phyloP scores from a whole-genome alignment of 2,113 vertebrate species.

The Scytalopus superciliaris region DNA sequence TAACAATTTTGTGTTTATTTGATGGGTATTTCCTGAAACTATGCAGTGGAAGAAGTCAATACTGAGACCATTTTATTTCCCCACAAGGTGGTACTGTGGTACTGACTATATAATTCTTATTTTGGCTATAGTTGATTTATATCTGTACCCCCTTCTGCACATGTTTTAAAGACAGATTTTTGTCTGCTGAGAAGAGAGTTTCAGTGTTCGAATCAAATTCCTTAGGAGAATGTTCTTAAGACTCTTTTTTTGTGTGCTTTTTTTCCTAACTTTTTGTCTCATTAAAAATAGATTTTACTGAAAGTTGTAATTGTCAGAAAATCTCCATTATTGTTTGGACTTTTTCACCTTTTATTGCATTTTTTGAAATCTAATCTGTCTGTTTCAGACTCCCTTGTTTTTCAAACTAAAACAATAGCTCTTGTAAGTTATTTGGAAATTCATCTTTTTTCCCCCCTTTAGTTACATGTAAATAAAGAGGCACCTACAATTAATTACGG shows the following conservation, averaged over 20 bases:
- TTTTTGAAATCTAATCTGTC: not conserved
- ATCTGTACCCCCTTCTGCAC: slow-evolving; percentile 42
- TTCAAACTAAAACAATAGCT: not conserved
- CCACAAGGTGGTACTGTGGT: slow-evolving; percentile 82
- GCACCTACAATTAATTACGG: not conserved
- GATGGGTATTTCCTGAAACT: not conserved
- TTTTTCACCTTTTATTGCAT: not conserved
- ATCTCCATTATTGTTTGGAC: not conserved
- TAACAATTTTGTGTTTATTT: slow-evolving; percentile 21
- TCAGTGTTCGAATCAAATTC: slow-evolving; percentile 40
- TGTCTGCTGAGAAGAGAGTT: slow-evolving; percentile 46
- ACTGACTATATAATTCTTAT: slow-evolving; percentile 44
- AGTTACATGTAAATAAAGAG: not conserved
- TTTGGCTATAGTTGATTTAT: slow-evolving; percentile 7
- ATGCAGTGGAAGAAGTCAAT: not conserved
- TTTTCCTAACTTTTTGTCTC: not conserved
- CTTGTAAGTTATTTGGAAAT: not conserved
- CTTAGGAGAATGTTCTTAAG: not conserved
- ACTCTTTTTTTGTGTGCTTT: not conserved
- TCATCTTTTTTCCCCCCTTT: rapidly evolving
- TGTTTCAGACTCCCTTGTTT: not conserved
- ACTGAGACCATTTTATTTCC: not conserved
- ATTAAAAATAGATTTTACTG: not conserved
- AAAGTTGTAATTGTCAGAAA: not conserved
- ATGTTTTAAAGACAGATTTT: slow-evolving; percentile 62